Conservation (phyloP, 1,140 invertebrate species). For the Drosophila persimilis region DNA sequence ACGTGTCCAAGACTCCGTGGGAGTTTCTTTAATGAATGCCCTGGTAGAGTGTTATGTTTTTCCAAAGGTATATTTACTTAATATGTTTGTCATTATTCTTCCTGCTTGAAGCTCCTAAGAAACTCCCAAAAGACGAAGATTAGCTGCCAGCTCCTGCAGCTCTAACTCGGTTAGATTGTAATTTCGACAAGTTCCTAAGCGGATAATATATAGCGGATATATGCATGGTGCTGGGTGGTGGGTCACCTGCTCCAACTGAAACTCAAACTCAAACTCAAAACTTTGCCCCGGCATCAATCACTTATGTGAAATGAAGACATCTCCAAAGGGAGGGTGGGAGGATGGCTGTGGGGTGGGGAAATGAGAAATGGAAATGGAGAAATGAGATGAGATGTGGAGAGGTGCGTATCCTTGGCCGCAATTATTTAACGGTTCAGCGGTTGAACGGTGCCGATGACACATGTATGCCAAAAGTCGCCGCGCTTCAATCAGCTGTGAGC, state of each 20-base stretch:
- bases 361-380: not conserved
- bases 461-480: constrained; percentile 32
- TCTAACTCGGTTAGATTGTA: no score
- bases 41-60: no score
- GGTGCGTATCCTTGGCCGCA: constrained; percentile 14
- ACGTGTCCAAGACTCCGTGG: no score
- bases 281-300: constrained; percentile 61
- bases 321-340: constrained; percentile 10
- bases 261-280: constrained; percentile 21
- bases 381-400: not conserved
- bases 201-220: no score
- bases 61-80: not conserved
- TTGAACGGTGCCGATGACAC: constrained; percentile 35
- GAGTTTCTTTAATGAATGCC: no score
- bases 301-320: constrained; percentile 62
- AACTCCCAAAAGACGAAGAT: no score
- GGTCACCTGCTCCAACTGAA: not conserved
- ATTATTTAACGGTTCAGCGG: constrained; percentile 38
- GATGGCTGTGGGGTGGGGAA: not conserved
- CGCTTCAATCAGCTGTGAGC: constrained; percentile 23
- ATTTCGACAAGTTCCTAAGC: no score
- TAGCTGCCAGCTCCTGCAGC: no score
- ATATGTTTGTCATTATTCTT: no score
- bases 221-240: no score
- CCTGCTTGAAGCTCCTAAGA: no score